phyloP scores from a whole-genome alignment of 2,888 invertebrate genomes.

The Eilema griseolum region DNA sequence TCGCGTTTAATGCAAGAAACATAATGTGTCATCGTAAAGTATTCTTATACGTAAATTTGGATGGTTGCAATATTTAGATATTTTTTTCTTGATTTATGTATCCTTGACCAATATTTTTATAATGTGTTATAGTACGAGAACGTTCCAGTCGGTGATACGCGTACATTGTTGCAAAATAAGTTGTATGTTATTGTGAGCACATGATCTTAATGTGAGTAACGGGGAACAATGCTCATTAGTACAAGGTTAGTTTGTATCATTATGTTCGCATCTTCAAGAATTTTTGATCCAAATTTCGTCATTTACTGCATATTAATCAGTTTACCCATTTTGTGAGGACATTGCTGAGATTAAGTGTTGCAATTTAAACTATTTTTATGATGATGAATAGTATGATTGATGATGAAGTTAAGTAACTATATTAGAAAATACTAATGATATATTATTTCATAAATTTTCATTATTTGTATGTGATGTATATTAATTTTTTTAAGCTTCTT shows the following conservation, averaged over 20 bases:
- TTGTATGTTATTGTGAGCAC: conserved; percentile 53
- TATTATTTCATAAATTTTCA: background rate
- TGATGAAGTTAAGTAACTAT: background rate
- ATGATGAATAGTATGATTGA: background rate
- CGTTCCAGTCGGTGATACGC: conserved; percentile 53
- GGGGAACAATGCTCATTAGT: conserved; percentile 60
- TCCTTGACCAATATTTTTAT: conserved; percentile 69
- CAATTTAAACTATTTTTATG: background rate
- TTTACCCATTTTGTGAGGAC: background rate
- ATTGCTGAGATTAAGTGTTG: background rate
- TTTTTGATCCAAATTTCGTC: conserved; percentile 21
- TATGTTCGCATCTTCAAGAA: conserved; percentile 27
- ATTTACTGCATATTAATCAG: conserved; percentile 7
- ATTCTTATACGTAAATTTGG: background rate
- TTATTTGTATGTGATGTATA: background rate
- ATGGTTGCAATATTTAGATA: conserved; percentile 37
- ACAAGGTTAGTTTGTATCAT: conserved; percentile 54
- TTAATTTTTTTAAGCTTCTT: background rate
- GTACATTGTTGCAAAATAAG: conserved; percentile 55
- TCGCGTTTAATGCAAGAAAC: conserved; percentile 28
- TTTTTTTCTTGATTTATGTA: conserved; percentile 48
- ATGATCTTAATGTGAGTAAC: conserved; percentile 63
- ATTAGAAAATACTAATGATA: background rate
- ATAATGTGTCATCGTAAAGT: conserved; percentile 21
- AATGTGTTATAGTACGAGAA: conserved; percentile 58